Evolutionary conservation across 2,888 invertebrate species (phyloP).

Genomic region (Erebia palarica): DNA sequence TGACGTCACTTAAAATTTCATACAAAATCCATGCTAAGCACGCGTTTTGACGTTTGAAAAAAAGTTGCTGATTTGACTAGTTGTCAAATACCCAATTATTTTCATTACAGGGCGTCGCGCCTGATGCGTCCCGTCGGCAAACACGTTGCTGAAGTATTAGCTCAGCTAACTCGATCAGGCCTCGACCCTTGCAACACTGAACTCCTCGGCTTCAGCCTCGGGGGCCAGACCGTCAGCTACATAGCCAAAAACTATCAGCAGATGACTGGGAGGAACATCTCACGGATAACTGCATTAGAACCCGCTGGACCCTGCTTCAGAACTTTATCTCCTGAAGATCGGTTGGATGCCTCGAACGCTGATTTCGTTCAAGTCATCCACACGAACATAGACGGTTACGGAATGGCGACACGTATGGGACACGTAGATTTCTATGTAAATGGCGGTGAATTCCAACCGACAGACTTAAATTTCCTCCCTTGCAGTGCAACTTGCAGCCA

Average conservation of each 20-base stretch:
- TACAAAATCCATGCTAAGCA: too few relatives aligned
- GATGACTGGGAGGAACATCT: constrained; percentile 64
- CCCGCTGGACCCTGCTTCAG: constrained; percentile 76
- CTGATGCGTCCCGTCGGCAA: constrained; percentile 76
- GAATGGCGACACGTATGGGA: constrained; percentile 72
- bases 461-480: constrained; percentile 61
- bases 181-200: constrained; percentile 65
- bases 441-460: constrained; percentile 74
- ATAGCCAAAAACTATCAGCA: constrained; percentile 65
- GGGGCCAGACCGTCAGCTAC: constrained; percentile 70
- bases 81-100: too few relatives aligned
- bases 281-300: constrained; percentile 67
- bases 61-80: too few relatives aligned
- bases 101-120: constrained; percentile 63
- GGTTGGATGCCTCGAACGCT: constrained; percentile 64
- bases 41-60: too few relatives aligned
- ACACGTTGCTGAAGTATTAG: constrained; percentile 67
- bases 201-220: constrained; percentile 71
- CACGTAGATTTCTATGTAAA: constrained; percentile 74
- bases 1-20: too few relatives aligned
- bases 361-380: constrained; percentile 73
- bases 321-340: constrained; percentile 52
- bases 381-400: constrained; percentile 75
- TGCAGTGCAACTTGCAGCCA: constrained; percentile 73
- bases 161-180: constrained; percentile 58